Evolutionary conservation across 1,140 invertebrate genomes (phyloP).

Genomic region (Pachyrhynchus sulphureomaculatus): DNA sequence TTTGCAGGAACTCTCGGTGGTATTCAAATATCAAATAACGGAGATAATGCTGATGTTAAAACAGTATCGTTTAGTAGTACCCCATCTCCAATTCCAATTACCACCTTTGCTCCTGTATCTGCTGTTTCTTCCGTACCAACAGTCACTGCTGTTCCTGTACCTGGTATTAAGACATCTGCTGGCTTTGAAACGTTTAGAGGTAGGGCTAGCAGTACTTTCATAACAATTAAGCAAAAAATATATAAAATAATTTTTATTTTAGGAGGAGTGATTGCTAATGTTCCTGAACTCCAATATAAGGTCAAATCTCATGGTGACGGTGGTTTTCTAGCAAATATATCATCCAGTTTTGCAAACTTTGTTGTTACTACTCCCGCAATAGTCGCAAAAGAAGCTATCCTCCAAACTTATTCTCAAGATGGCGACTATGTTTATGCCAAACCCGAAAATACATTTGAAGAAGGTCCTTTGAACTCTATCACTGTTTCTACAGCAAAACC

Average conservation of each 20-base stretch:
- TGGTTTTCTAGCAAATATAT: conserved; percentile 15
- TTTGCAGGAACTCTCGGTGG: not conserved
- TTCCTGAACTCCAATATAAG: conserved; percentile 45
- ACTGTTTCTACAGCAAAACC: conserved; percentile 9
- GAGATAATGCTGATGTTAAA: conserved; percentile 13
- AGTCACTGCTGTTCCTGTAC: conserved; percentile 42
- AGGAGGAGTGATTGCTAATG: conserved; percentile 45
- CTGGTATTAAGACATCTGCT: conserved; percentile 28
- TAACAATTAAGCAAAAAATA: not conserved
- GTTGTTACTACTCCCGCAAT: conserved; percentile 15
- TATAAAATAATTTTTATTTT: not conserved
- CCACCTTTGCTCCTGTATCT: conserved; percentile 33
- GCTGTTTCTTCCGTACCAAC: conserved; percentile 34
- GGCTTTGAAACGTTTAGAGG: conserved; percentile 39
- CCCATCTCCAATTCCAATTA: conserved; percentile 21
- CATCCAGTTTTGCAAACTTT: conserved; percentile 24
- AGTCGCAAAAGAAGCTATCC: not conserved
- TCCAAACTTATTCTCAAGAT: conserved; percentile 11
- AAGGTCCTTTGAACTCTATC: conserved; percentile 34
- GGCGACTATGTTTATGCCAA: conserved; percentile 52
- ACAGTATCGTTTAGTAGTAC: conserved; percentile 14
- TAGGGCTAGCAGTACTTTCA: not conserved
- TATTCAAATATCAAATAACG: conserved; percentile 27
- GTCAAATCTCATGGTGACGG: conserved; percentile 26
- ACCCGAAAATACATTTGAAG: conserved; percentile 52